Conservation (phyloP, 2,888 invertebrate genomes). For the Melolontha melolontha region DNA sequence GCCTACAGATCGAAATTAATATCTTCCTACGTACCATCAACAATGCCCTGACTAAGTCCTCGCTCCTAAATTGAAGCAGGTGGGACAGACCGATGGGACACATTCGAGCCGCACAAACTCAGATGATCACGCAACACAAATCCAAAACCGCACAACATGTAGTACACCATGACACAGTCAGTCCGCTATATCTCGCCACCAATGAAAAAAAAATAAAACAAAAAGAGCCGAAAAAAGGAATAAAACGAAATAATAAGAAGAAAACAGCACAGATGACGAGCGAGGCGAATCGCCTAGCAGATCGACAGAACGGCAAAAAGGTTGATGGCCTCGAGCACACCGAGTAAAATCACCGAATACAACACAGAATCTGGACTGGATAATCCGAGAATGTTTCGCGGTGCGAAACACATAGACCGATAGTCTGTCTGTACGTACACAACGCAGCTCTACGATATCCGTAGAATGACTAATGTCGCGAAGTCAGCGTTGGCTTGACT, state of each 20-base stretch:
- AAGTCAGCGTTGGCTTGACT: conserved; percentile 1
- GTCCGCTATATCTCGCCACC: conserved; percentile 11
- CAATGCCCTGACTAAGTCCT: conserved; percentile 14
- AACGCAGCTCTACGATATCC: background rate
- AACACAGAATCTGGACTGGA: too few species aligned
- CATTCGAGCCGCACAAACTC: conserved; percentile 22
- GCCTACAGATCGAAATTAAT: background rate
- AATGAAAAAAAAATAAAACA: background rate
- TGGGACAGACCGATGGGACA: conserved; percentile 30
- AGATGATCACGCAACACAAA: conserved; percentile 13
- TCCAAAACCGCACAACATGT: conserved; percentile 12
- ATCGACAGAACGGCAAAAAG: conserved; percentile 3
- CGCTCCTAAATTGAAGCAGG: conserved; percentile 37
- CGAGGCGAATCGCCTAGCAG: background rate
- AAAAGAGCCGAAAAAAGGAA: background rate
- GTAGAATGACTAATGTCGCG: conserved; percentile 4
- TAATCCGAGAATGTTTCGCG: background rate
- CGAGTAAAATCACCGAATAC: conserved; percentile 17
- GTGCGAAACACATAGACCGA: background rate
- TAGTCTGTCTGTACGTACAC: background rate
- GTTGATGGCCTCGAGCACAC: conserved; percentile 19
- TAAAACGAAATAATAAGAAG: conserved; percentile 3
- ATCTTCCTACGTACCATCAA: conserved; percentile 25
- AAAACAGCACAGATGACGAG: conserved; percentile 14
- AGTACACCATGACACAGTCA: conserved; percentile 15